Base-by-base conservation (phyloP, 2,113 vertebrate genomes). In the Gobius niger region DNA sequence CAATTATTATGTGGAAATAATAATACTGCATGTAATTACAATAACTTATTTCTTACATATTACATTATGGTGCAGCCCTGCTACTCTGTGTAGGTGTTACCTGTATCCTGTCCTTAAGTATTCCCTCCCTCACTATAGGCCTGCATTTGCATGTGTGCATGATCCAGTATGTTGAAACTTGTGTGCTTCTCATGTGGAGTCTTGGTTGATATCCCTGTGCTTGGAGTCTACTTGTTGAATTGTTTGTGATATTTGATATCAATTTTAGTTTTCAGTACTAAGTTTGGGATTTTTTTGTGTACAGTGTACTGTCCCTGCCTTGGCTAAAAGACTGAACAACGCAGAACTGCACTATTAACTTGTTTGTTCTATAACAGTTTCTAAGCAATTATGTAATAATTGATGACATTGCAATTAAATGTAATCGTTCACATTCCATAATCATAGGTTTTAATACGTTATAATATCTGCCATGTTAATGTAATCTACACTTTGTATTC, bases 101-200 rank as follows among this genome's bases (percentile, higher is more conserved):
- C 24, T 19, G 18, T 46, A 7, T 40, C 8, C 41, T 11, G 60
- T 65, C 60, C 9, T 67, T 65, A 49, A 72, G 50, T 18, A 15
- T 63, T 18, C 18, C 6, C 75, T 49, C 76, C 51, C 60, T 53
- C 12, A 54, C 50, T 14, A 47, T 69, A 47, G 71, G 80, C 84
- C 77, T 86, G 80, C 54, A 70, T 85, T 70, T 84, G 85, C 83
- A 90, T 84, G 85, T 50, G 60, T 68, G 86, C 84, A 84, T 69
- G 73, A 47, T 50, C 66, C 44, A 14, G 44, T 70, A 18, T 50
- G 24, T 15, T 44, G 69, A 63, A 56, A 42, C 71, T 12, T 52
- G 15, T 59, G 19, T 9, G 14, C 19, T 75, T 24, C 57, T 41
- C 61, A 19, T 79, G 50, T 65, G 15, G 9, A 50, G 34, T 7